Conservation (phyloP, 64 coral and sea anemone species). For the Pachyseris speciosa region DNA sequence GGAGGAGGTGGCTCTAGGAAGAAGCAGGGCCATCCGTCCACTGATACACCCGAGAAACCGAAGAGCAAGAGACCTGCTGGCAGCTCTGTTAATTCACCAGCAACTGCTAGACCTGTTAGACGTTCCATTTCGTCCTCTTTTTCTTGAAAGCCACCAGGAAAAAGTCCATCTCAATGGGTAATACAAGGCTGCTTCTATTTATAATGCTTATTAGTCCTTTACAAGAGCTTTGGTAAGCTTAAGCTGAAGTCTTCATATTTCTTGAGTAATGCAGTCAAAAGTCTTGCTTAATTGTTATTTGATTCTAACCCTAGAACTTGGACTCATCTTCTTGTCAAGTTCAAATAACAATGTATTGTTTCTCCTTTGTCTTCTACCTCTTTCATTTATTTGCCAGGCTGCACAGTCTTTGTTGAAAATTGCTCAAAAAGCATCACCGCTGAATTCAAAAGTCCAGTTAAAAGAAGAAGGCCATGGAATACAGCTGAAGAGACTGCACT, state of each 20-base stretch:
- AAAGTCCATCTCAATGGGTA: too few relatives aligned
- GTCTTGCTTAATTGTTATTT: too few relatives aligned
- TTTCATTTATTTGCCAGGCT: not conserved
- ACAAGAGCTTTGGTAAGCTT: too few relatives aligned
- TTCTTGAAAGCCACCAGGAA: not conserved
- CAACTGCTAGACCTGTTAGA: not conserved
- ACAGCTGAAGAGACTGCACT: not conserved
- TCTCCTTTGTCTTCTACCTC: too few relatives aligned
- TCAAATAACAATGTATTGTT: too few relatives aligned
- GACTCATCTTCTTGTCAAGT: too few relatives aligned
- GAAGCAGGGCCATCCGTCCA: not conserved
- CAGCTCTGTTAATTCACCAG: not conserved
- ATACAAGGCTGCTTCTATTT: too few relatives aligned
- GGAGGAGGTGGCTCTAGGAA: not conserved
- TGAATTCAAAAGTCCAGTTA: not conserved
- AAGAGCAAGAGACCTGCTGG: not conserved
- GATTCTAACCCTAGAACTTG: too few relatives aligned
- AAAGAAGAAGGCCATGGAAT: not conserved
- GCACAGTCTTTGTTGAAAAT: slow-evolving; percentile 8
- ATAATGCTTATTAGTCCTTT: too few relatives aligned
- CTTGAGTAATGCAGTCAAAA: too few relatives aligned
- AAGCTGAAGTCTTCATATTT: too few relatives aligned
- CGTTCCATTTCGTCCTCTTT: not conserved
- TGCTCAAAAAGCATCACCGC: not conserved
- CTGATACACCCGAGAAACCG: not conserved